These are phyloP conservation scores for Neodiprion virginianus DNA, from an alignment of 1,140 invertebrate species.

Conservation along the genomic window DNA sequence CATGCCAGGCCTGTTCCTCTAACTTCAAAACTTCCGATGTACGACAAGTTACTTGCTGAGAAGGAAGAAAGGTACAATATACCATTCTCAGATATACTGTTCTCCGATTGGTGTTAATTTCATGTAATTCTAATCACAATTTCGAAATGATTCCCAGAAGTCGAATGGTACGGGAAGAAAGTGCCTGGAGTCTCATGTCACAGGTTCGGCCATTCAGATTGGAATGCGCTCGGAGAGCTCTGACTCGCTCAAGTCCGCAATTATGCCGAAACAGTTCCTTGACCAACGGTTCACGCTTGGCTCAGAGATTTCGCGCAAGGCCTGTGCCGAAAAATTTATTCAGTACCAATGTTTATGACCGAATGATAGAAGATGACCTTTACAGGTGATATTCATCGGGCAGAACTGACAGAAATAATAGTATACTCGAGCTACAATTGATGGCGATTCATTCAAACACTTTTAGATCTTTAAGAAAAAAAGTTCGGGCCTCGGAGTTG, in stretches of 20 bases:
- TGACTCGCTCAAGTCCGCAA: slow-evolving; percentile 66
- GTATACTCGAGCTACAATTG: background rate
- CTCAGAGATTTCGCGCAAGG: slow-evolving; percentile 66
- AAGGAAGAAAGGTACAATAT: slow-evolving; percentile 69
- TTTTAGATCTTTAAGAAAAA: slow-evolving; percentile 69
- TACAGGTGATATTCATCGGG: slow-evolving; percentile 62
- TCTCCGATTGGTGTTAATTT: background rate
- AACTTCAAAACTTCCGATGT: slow-evolving; percentile 72
- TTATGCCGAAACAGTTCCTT: slow-evolving; percentile 50
- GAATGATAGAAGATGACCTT: slow-evolving; percentile 74
- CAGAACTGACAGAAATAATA: background rate
- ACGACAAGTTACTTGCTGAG: slow-evolving; percentile 73
- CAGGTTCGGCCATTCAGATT: slow-evolving; percentile 68
- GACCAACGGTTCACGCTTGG: slow-evolving; percentile 42
- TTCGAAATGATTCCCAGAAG: slow-evolving; percentile 41
- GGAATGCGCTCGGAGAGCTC: slow-evolving; percentile 55
- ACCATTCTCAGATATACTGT: background rate
- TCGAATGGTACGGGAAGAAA: slow-evolving; percentile 55
- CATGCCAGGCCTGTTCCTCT: slow-evolving; percentile 70
- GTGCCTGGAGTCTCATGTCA: slow-evolving; percentile 54
- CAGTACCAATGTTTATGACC: slow-evolving; percentile 73
- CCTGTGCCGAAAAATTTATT: slow-evolving; percentile 74
- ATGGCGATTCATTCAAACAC: background rate
- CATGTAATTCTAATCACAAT: background rate
- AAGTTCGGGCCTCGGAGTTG: slow-evolving; percentile 72